Evolutionary conservation across 2,888 invertebrate genomes (phyloP), one percentile per base, ranked within the genome.

Genomic region (Sesamia inferens): DNA sequence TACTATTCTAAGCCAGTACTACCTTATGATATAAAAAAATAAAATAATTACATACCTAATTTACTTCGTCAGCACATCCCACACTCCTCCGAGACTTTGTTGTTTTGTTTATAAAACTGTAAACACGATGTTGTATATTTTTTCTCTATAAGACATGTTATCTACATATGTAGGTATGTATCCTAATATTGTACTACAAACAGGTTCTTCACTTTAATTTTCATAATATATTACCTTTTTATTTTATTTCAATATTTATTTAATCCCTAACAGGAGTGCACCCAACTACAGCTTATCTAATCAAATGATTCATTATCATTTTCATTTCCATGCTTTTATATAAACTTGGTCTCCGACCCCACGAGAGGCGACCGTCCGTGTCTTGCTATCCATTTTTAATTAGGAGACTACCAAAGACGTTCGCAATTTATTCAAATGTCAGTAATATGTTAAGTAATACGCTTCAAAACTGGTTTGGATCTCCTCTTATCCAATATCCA

Each of bases 321-420:
- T 73, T 64, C 44, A 69, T 63, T 70, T 78, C 74, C 48, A 65
- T 73, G 47, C 71, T 86, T 82, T 71, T 83, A 86, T 85, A 84
- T 81, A 67, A 58, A 85, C 75, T 84, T 72, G 44, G 47, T 39
- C 39, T 24, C 61, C 39, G 63, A 65, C 69, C 84, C 83, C 74
- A 71, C 84, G 67, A 76, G 54, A 67, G 57, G 57, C 57, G 69
- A 58, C 63, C 51, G 19, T 54, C 16, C 64, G 57, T 5, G 55
- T 55, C 68, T 58, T 71, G 44, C 31, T 63, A 71, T 67, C 22
- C 22, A 68, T 78, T 55, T 64, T 61, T 64, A 69, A 72, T 77
- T 78, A 71, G 44, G 11, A 82, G 48, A 83, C 47, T 65, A 68
- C 74, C 70, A 58, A 48, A 76, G 22, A 16, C 51, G 54, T 80